These are phyloP conservation scores for Pegoplata infirma DNA, from an alignment of 2,888 invertebrate species.

Conservation along the genomic window DNA sequence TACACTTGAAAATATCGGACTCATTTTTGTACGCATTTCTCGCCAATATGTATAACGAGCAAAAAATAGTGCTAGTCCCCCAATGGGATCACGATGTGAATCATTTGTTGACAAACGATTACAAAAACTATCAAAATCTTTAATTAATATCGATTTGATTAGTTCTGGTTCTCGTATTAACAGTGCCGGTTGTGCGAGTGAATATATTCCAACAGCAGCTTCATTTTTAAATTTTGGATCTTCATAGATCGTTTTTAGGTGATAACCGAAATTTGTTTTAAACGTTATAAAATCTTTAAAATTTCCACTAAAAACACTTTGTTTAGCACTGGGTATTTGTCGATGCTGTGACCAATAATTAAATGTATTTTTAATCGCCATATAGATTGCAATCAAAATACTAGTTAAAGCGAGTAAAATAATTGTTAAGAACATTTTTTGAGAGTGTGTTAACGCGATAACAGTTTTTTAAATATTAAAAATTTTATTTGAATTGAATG, in stretches of 20 bases:
- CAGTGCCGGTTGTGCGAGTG: slow-evolving; percentile 77
- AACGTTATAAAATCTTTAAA: slow-evolving; percentile 72
- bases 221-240: slow-evolving; percentile 60
- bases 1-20: slow-evolving; percentile 69
- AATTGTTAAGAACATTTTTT: no score
- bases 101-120: slow-evolving; percentile 71
- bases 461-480: no score
- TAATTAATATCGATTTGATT: slow-evolving; percentile 76
- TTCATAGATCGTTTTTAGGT: slow-evolving; percentile 73
- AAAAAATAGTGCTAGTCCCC: slow-evolving; percentile 68
- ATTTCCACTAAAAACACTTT: no score
- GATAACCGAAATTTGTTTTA: slow-evolving; percentile 72
- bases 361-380: no score
- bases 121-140: slow-evolving; percentile 69
- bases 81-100: slow-evolving; percentile 66
- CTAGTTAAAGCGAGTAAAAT: no score
- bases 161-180: slow-evolving; percentile 77
- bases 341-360: no score
- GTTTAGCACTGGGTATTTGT: no score
- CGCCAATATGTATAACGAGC: slow-evolving; percentile 71
- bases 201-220: slow-evolving; percentile 73
- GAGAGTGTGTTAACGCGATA: no score
- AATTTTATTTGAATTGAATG: no score
- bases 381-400: no score
- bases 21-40: slow-evolving; percentile 69